Percentiles rank a stretch among this genome's conserved stretches.
Evolutionary conservation across 1,140 invertebrate genomes (phyloP).

Genomic region (Gonioctena quinquepunctata): DNA sequence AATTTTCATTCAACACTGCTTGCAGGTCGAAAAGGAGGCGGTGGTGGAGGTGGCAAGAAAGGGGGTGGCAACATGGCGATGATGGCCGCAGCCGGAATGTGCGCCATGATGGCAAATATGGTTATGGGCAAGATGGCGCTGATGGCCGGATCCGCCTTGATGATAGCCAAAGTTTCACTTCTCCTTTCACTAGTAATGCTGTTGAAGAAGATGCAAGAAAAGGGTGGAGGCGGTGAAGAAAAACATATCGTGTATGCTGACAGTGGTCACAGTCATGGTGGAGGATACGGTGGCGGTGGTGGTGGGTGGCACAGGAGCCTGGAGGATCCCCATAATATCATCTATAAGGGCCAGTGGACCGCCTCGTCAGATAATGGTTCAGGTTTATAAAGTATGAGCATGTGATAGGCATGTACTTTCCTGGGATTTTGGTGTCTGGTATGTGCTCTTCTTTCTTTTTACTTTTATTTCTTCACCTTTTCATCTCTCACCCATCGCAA

Average conservation of each 20-base stretch:
- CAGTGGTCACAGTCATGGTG: conserved; percentile 53
- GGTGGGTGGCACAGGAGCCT: conserved; percentile 61
- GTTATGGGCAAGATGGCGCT: conserved; percentile 61
- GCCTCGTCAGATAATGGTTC: conserved; percentile 15
- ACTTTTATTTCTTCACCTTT: no score
- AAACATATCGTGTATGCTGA: conserved; percentile 63
- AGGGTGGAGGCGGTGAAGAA: conserved; percentile 60
- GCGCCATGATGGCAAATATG: conserved; percentile 68
- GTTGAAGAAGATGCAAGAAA: conserved; percentile 64
- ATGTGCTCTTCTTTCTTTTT: no score
- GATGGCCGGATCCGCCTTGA: conserved; percentile 65
- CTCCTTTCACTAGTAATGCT: conserved; percentile 68
- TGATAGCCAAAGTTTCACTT: conserved; percentile 70
- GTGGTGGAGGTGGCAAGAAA: conserved; percentile 56
- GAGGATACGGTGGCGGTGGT: conserved; percentile 48
- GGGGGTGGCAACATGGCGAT: conserved; percentile 61
- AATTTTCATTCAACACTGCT: no score
- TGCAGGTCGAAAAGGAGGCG: conserved; percentile 42
- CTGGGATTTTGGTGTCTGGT: no score
- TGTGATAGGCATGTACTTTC: not conserved
- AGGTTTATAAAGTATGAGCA: conserved; percentile 22
- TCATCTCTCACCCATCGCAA: no score
- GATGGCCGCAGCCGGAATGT: conserved; percentile 67
- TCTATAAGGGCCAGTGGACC: conserved; percentile 34
- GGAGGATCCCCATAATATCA: conserved; percentile 33